phyloP scores from a whole-genome alignment of 1,140 invertebrate genomes.

The Vollenhovia emeryi region DNA sequence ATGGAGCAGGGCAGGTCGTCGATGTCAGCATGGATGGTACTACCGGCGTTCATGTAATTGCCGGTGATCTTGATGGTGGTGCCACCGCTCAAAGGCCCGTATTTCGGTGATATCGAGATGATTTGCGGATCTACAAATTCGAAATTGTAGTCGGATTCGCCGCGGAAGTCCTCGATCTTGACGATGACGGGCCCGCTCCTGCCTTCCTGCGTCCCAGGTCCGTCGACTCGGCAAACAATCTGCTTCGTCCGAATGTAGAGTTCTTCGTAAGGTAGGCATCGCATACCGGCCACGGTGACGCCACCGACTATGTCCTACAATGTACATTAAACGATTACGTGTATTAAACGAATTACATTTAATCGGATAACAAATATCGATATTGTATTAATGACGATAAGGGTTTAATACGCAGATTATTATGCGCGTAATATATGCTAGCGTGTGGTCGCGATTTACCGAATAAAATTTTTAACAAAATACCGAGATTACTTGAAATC shows the following conservation, averaged over 20 bases:
- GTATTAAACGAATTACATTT: background rate
- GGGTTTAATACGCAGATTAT: background rate
- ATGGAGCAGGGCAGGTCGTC: constrained; percentile 93
- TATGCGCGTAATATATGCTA: too few species aligned
- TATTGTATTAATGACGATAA: background rate
- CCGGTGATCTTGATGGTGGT: constrained; percentile 96
- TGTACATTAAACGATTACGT: background rate
- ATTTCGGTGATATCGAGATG: constrained; percentile 92
- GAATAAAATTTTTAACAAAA: too few species aligned
- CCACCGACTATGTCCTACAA: constrained; percentile 94
- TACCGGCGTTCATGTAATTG: constrained; percentile 97
- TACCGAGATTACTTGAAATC: too few species aligned
- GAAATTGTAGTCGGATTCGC: constrained; percentile 93
- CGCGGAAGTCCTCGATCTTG: constrained; percentile 95
- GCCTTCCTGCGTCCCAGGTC: constrained; percentile 91
- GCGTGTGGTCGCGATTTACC: too few species aligned
- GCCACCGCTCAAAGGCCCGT: constrained; percentile 97
- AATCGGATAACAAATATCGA: background rate
- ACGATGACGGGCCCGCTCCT: constrained; percentile 94
- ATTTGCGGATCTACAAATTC: constrained; percentile 96
- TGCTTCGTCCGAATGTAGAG: constrained; percentile 95
- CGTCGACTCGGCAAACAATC: constrained; percentile 96
- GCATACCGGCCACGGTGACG: constrained; percentile 94
- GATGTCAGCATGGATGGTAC: constrained; percentile 95
- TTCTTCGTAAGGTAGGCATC: constrained; percentile 94